Percentiles rank a stretch among this genome's conserved stretches.
Evolutionary conservation across 2,797 vertebrate genomes (phyloP).

Genomic region (Labroides dimidiatus): DNA sequence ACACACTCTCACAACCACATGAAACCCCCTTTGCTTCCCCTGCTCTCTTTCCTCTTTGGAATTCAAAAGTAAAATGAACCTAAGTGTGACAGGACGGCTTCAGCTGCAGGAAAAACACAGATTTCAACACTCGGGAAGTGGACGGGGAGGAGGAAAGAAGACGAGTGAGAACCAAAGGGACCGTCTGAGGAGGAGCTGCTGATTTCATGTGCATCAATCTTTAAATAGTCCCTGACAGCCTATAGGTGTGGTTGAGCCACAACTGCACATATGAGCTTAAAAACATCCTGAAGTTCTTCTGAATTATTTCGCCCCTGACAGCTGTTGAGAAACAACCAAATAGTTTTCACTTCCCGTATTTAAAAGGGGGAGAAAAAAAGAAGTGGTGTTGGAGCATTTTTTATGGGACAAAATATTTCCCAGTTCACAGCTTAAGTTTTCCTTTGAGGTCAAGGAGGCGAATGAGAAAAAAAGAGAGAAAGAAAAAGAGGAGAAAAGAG

Average conservation of each 20-base stretch:
- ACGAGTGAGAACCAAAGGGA: conserved; percentile 33
- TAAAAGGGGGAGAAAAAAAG: conserved; percentile 12
- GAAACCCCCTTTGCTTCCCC: background rate
- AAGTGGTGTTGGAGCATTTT: conserved; percentile 3
- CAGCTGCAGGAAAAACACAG: conserved; percentile 70
- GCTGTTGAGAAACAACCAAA: conserved; percentile 35
- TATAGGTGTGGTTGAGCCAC: background rate
- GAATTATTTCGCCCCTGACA: conserved; percentile 13
- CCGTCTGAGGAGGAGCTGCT: conserved; percentile 43
- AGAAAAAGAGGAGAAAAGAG: conserved; percentile 58
- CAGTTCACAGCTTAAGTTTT: conserved; percentile 44
- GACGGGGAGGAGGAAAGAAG: conserved; percentile 20
- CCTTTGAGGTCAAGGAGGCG: conserved; percentile 38
- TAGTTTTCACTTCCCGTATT: conserved; percentile 32
- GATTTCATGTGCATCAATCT: conserved; percentile 12
- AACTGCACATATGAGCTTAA: background rate
- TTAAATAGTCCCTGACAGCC: conserved; percentile 27
- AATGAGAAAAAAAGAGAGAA: conserved; percentile 14
- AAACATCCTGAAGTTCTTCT: conserved; percentile 15
- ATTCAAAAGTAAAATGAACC: conserved; percentile 73
- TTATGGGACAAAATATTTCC: conserved; percentile 35
- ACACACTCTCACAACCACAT: background rate
- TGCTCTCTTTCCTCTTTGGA: conserved; percentile 52
- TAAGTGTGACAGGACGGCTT: conserved; percentile 72
- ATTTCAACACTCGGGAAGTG: conserved; percentile 66